These are phyloP conservation scores for Hippoglossus hippoglossus DNA, from an alignment of 2,797 vertebrate genomes.

Conservation along the genomic window DNA sequence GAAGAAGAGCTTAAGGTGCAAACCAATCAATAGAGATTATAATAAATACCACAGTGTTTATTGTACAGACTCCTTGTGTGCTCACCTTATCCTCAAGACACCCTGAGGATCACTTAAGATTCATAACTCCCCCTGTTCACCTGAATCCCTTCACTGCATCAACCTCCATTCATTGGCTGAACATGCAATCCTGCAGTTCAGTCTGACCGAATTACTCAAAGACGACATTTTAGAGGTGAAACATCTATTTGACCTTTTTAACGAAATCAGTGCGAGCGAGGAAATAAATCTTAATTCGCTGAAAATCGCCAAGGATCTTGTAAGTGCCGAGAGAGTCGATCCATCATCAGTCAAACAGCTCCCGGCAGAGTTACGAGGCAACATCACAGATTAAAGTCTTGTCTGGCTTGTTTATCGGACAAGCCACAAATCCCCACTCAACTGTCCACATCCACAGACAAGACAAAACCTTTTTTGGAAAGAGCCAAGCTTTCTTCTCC, in stretches of 20 bases:
- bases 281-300: conserved; percentile 45
- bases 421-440: conserved; percentile 47
- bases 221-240: background rate
- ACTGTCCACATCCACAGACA: conserved; percentile 19
- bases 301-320: conserved; percentile 39
- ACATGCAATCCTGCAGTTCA: conserved; percentile 11
- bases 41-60: conserved; percentile 6
- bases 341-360: conserved; percentile 54
- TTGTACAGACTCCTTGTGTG: background rate
- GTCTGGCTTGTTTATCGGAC: conserved; percentile 47
- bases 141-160: background rate
- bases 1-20: too few relatives aligned
- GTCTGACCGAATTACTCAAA: conserved; percentile 2
- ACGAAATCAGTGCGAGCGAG: conserved; percentile 25
- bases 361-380: conserved; percentile 54
- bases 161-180: background rate
- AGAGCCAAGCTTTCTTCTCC: conserved; percentile 5
- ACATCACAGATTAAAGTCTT: conserved; percentile 50
- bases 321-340: conserved; percentile 40
- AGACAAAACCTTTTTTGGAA: conserved; percentile 1
- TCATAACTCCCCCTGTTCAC: conserved; percentile 4
- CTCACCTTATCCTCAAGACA: too few relatives aligned
- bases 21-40: too few relatives aligned
- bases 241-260: conserved; percentile 34
- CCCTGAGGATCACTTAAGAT: background rate